These are phyloP conservation scores for Lepidiolamprologus cunningtoni DNA, from an alignment of 2,113 vertebrate genomes.

Conservation along the genomic window DNA sequence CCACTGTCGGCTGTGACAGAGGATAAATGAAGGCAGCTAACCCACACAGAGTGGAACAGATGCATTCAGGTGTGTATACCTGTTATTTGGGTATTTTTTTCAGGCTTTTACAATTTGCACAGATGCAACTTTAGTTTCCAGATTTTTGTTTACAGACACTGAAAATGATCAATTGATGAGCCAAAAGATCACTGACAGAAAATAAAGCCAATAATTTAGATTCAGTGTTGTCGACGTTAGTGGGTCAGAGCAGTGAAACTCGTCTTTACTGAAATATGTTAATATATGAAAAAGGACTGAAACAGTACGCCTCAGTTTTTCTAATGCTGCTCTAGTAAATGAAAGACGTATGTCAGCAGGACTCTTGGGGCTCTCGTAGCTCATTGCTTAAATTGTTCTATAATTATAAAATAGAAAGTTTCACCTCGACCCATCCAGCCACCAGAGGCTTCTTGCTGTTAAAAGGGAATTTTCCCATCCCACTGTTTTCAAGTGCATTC, in stretches of 20 bases:
- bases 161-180: background rate
- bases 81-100: background rate
- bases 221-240: fast-evolving
- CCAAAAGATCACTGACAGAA: background rate
- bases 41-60: background rate
- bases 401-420: background rate
- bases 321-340: background rate
- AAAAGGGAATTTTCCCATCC: background rate
- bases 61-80: background rate
- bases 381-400: background rate
- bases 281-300: background rate
- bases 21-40: background rate
- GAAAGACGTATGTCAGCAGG: background rate
- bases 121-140: background rate
- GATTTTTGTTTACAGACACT: background rate
- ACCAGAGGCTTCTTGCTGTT: background rate
- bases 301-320: background rate
- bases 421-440: background rate
- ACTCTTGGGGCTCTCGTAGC: background rate
- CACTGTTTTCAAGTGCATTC: background rate
- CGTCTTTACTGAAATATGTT: background rate
- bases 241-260: background rate
- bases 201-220: background rate
- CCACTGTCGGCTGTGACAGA: background rate
- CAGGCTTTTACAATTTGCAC: background rate